These are phyloP conservation scores for Procapra przewalskii DNA, from an alignment of 2,113 vertebrate genomes.

Conservation along the genomic window DNA sequence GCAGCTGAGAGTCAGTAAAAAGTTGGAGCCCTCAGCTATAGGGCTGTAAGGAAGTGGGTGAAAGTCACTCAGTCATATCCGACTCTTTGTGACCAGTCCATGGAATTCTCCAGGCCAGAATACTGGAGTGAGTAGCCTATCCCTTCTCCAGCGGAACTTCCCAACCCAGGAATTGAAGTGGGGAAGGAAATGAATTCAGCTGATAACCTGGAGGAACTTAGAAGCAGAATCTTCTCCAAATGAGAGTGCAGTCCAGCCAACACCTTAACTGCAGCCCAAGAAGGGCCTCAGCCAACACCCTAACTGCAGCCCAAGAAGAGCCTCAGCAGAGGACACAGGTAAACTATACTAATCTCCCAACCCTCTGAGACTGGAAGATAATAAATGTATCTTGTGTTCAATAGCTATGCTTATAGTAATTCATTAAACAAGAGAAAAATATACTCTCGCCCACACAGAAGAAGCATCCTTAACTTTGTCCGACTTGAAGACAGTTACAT, in stretches of 20 bases:
- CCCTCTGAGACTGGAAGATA: not conserved
- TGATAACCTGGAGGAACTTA: not conserved
- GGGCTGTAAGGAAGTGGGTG: not conserved
- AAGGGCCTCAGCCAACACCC: not conserved
- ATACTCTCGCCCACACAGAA: not conserved
- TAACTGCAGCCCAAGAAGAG: not conserved
- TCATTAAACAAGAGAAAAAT: not conserved
- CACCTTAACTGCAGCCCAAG: not conserved
- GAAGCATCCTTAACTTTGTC: not conserved
- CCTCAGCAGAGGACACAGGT: not conserved
- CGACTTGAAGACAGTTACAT: not conserved
- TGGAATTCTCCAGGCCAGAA: not conserved
- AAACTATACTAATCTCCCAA: not conserved
- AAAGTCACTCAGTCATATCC: fast-evolving
- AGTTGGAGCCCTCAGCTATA: not conserved
- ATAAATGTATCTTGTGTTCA: not conserved
- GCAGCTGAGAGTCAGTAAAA: not conserved
- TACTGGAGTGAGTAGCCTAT: not conserved
- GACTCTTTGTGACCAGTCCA: not conserved
- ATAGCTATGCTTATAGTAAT: not conserved
- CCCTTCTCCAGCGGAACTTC: not conserved
- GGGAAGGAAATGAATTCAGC: not conserved
- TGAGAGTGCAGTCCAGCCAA: not conserved
- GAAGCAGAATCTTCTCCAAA: not conserved
- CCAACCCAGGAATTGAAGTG: not conserved